Evolutionary conservation across 2,888 invertebrate species (phyloP).

Genomic region (Carterocephalus palaemon): DNA sequence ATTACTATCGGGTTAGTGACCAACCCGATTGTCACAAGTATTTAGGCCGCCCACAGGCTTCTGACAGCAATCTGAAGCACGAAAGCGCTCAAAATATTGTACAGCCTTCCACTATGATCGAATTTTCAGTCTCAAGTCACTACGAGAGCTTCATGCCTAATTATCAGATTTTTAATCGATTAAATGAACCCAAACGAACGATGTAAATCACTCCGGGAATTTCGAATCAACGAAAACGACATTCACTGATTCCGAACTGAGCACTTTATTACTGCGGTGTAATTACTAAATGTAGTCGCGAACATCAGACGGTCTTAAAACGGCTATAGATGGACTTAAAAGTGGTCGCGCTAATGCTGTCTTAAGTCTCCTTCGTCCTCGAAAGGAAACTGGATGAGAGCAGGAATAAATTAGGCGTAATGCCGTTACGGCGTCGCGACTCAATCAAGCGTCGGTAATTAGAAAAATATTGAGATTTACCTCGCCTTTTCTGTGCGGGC

Average conservation of each 20-base stretch:
- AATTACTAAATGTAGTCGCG: slow-evolving; percentile 63
- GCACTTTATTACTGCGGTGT: slow-evolving; percentile 54
- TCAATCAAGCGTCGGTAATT: slow-evolving; percentile 48
- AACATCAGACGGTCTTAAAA: slow-evolving; percentile 56
- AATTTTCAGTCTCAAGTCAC: too few species aligned
- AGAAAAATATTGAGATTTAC: slow-evolving; percentile 45
- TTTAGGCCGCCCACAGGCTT: too few species aligned
- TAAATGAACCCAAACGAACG: too few species aligned
- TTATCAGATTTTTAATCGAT: too few species aligned
- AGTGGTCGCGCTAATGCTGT: slow-evolving; percentile 48
- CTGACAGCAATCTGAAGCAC: too few species aligned
- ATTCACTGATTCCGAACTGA: slow-evolving; percentile 39
- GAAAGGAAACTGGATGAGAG: slow-evolving; percentile 50
- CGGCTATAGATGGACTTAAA: too few species aligned
- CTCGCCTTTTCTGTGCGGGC: slow-evolving; percentile 22
- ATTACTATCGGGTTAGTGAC: too few species aligned
- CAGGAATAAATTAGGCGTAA: slow-evolving; percentile 55
- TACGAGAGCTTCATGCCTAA: too few species aligned
- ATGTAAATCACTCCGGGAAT: slow-evolving; percentile 24
- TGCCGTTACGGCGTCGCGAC: slow-evolving; percentile 40
- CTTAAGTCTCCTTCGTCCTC: slow-evolving; percentile 50
- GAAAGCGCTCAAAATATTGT: too few species aligned
- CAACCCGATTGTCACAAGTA: too few species aligned
- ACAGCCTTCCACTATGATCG: too few species aligned
- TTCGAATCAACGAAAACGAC: slow-evolving; percentile 16